These are phyloP conservation scores for Barnardius zonarius DNA, from an alignment of 2,113 vertebrate genomes.

Conservation along the genomic window DNA sequence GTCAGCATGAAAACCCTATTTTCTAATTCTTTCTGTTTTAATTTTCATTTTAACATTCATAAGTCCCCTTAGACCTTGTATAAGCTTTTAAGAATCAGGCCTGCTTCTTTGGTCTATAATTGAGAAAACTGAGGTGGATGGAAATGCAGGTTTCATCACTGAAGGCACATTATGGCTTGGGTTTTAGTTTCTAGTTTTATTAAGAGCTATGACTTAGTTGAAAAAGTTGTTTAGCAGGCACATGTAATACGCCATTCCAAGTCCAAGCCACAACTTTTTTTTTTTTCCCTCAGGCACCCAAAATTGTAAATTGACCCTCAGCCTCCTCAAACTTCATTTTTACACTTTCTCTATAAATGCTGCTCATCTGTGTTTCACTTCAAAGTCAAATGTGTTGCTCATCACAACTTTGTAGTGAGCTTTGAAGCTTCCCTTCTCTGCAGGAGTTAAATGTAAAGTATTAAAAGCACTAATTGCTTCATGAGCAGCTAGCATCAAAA, in stretches of 20 bases:
- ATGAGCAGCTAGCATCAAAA: background rate
- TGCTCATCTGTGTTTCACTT: background rate
- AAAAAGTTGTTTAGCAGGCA: background rate
- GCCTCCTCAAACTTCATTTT: background rate
- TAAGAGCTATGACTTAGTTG: rapidly evolving
- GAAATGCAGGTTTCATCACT: background rate
- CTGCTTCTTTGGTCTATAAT: background rate
- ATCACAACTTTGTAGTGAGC: background rate
- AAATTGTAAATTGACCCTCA: background rate
- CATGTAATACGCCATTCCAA: background rate
- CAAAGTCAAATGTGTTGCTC: background rate
- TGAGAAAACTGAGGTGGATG: background rate
- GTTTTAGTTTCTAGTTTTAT: background rate
- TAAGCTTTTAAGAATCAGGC: background rate
- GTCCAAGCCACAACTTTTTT: background rate
- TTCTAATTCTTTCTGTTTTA: background rate
- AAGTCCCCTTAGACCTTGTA: rapidly evolving
- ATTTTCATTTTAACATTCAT: background rate
- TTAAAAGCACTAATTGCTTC: background rate
- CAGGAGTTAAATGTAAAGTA: background rate
- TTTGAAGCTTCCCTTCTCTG: background rate
- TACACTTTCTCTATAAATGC: background rate
- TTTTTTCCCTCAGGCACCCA: background rate
- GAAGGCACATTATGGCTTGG: background rate
- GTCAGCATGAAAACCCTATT: background rate